Evolutionary conservation across 1,140 invertebrate species (phyloP).

Genomic region (Caenorhabditis tropicalis): DNA sequence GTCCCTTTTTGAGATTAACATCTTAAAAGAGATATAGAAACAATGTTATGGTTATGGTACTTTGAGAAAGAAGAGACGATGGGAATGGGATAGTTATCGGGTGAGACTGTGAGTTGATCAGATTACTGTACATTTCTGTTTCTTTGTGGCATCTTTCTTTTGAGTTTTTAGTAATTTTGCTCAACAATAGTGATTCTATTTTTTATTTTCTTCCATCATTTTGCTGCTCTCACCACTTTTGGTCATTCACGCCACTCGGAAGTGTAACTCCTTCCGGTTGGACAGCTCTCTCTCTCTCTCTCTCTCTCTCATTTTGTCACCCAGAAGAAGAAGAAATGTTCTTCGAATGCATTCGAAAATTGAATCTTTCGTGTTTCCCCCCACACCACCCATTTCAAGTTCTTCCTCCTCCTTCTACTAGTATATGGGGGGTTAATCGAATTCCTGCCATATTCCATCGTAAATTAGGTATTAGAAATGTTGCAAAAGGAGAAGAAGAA

Average conservation of each 20-base stretch:
- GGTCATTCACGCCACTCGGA: slow-evolving; percentile 28
- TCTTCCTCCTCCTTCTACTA: too few relatives aligned
- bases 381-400: too few relatives aligned
- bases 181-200: too few relatives aligned
- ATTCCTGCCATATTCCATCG: slow-evolving; percentile 35
- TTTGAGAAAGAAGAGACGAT: background rate
- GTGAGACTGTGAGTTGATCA: background rate
- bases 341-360: slow-evolving; percentile 32
- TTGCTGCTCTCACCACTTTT: background rate
- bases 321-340: too few relatives aligned
- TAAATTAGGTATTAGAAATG: slow-evolving; percentile 44
- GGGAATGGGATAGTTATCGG: slow-evolving; percentile 26
- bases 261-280: slow-evolving; percentile 38
- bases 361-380: slow-evolving; percentile 24
- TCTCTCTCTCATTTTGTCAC: background rate
- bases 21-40: slow-evolving; percentile 11
- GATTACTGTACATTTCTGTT: background rate
- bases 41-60: slow-evolving; percentile 23
- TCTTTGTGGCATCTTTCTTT: too few relatives aligned
- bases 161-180: too few relatives aligned
- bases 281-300: background rate
- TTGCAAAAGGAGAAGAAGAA: background rate
- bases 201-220: too few relatives aligned
- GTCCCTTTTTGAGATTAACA: slow-evolving; percentile 38
- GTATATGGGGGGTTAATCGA: slow-evolving; percentile 16